Evolutionary conservation across 2,888 invertebrate species (phyloP).

Genomic region (Synergus japonicus): DNA sequence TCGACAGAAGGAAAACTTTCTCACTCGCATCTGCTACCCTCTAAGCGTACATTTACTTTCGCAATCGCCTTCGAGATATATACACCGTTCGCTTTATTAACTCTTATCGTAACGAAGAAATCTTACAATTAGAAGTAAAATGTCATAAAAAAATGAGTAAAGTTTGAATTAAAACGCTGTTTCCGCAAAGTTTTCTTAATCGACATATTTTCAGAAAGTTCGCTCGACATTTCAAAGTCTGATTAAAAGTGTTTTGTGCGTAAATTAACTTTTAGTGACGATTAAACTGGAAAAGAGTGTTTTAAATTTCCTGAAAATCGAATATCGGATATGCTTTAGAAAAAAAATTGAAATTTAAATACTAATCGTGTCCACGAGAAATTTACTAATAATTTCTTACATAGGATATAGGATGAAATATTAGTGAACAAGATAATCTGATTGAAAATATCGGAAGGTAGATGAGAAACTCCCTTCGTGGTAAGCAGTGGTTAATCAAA

Average conservation of each 20-base stretch:
- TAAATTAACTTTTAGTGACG: background rate
- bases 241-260: background rate
- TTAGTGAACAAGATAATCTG: too few relatives aligned
- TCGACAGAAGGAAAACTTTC: background rate
- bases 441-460: too few relatives aligned
- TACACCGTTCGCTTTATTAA: background rate
- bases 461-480: too few relatives aligned
- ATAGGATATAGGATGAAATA: too few relatives aligned
- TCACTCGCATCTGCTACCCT: background rate
- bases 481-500: too few relatives aligned
- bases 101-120: conserved; percentile 1
- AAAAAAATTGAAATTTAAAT: too few relatives aligned
- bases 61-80: background rate
- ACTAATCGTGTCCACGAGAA: too few relatives aligned
- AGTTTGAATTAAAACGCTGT: conserved; percentile 39
- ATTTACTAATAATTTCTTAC: too few relatives aligned
- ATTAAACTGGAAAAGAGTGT: conserved; percentile 5
- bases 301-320: background rate
- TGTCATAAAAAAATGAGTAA: background rate
- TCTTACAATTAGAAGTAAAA: background rate
- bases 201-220: background rate
- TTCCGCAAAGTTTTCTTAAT: background rate
- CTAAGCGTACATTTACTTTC: background rate
- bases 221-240: background rate
- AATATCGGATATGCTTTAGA: too few relatives aligned